Base-by-base conservation (phyloP, 2,888 invertebrate genomes). In the Eristalinus aeneus region DNA sequence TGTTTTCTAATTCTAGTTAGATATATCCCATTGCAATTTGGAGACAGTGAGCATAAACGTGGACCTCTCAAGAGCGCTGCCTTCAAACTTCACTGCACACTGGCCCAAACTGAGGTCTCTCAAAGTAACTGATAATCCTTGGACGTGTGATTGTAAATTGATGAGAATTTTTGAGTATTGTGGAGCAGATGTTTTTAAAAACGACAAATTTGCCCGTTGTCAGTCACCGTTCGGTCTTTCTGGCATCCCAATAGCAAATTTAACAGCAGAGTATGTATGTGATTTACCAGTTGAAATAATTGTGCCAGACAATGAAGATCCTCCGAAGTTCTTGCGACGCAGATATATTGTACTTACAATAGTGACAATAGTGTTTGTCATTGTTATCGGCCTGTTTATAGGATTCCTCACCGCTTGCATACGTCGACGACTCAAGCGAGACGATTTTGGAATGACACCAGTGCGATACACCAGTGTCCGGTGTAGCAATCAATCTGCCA, bases 11-110 rank as follows among this genome's bases (percentile, higher is more conserved):
- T 90, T 90, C 64, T 88, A 95, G 95, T 91, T 96, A 53, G 94
- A 95, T 89, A 90, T 96, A 61, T 95, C 95, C 88, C 93, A 95
- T 89, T 95, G 95, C 90, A 93, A 94, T 23, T 90, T 96, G 56
- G 94, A 92, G 88, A 93, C 94, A 73, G 90, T 93, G 12, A 77
- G 80, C 12, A 63, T 80, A 1, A 74, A 88, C 11, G 56, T 85
- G 16, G 74, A 88, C 20, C 61, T 87, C 8, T 46, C 84, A 9
- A 54, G 5, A 11, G 61, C 68, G 76, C 60, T 73, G 61, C 65
- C 27, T 63, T 71, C 16, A 5, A 88, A 88, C 11, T 87, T 83
- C 63, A 78, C 75, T 4, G 88, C 80, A 1, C 89, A 88, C 20
- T 93, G 92, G 91, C 89, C 92, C 1, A 90, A 94, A 61, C 89